Evolutionary conservation across 2,888 invertebrate species (phyloP).

Genomic region (Lasioglossum lativentre): DNA sequence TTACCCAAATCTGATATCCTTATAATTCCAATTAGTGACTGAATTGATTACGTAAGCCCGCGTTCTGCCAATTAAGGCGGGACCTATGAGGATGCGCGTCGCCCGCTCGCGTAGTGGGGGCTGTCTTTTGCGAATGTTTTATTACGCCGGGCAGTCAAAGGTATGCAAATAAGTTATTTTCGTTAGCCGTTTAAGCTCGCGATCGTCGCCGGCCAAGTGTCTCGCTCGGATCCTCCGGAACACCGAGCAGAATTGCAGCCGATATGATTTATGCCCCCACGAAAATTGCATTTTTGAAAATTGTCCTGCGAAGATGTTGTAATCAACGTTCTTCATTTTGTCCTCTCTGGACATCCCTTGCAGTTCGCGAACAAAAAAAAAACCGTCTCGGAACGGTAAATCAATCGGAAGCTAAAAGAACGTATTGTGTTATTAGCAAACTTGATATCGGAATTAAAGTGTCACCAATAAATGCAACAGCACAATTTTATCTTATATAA

Average conservation of each 20-base stretch:
- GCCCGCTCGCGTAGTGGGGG: constrained; percentile 30
- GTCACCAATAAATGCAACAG: background rate
- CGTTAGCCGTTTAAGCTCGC: constrained; percentile 22
- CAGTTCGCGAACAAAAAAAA: background rate
- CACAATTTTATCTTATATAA: background rate
- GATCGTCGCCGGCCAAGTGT: constrained; percentile 2
- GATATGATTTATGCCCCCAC: background rate
- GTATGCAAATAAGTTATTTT: constrained; percentile 53
- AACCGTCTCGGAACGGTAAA: background rate
- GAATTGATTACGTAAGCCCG: constrained; percentile 64
- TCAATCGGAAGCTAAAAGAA: background rate
- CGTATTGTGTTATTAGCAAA: background rate
- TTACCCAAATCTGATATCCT: constrained; percentile 71
- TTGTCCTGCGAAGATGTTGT: background rate
- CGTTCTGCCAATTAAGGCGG: constrained; percentile 64
- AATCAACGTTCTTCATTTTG: constrained; percentile 4
- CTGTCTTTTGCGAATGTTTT: constrained; percentile 51
- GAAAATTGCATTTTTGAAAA: background rate
- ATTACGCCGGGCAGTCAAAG: constrained; percentile 45
- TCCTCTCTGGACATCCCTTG: background rate
- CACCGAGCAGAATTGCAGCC: background rate
- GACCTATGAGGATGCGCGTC: constrained; percentile 52
- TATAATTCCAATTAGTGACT: constrained; percentile 74
- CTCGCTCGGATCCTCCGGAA: background rate
- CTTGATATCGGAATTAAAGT: background rate